Base-by-base conservation (phyloP, 2,888 invertebrate genomes). In the Zele albiditarsus region DNA sequence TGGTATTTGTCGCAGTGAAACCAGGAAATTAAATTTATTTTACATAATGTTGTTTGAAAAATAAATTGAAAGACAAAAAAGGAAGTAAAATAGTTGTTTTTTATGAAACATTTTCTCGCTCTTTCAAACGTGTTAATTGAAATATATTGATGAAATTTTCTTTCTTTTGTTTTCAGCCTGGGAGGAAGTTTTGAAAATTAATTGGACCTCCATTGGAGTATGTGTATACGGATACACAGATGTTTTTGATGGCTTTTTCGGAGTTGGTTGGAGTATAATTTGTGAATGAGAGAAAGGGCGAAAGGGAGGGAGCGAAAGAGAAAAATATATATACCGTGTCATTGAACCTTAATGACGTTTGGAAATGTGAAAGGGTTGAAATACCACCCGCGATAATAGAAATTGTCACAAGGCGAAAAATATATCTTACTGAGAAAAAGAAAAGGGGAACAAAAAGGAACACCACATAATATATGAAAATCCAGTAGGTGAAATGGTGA, bases 181-280 rank as follows among this genome's bases (percentile, higher is more conserved):
- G 16, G n/a, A 25, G 27, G 49, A 20, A 14, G 10, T 67, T 20
- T 65, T 46, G 67, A 57, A 57, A 31, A 53, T 69, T 57, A 23
- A 69, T 69, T 69, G 57, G 57, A 69, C 31, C 33, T 69, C 20
- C 68, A 28, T 6, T 53, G 68, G 28, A 31, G 23, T 57, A 31
- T 31, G 49, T 31, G 57, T 31, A 53, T 31, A 31, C n/a, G 53
- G 20, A 27, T 57, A 33, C 31, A 57, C 68, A 69, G 68, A 57
- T 33, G 12, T 57, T 46, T 46, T 14, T 46, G 46, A 46, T 46
- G 10, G 46, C 46, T 46, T 46, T 46, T 16, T n/a, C 14, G n/a
- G n/a, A 16, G 4, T 16, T 14, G 10, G 16, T 46, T 16, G 3
- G 46, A 46, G n/a, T 46, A 6, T 16, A 46, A n/a, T 46, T 14